A percentile compares a stretch with the other conserved stretches of the same genome.
These are phyloP conservation scores for Nemurella pictetii DNA, from an alignment of 2,888 invertebrate genomes.

Conservation along the genomic window DNA sequence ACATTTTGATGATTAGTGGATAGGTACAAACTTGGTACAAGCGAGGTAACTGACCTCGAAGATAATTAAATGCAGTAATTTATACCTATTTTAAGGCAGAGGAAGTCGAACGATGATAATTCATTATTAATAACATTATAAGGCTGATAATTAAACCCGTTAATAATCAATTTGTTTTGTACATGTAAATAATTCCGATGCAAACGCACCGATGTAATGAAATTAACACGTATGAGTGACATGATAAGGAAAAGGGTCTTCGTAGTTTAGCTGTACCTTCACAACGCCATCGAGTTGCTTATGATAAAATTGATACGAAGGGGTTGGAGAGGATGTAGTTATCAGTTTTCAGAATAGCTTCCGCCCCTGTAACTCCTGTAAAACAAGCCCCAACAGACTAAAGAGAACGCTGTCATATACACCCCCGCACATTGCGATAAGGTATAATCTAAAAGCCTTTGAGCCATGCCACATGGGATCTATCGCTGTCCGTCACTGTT, in stretches of 20 bases:
- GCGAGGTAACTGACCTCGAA: not conserved
- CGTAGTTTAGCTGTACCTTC: not conserved
- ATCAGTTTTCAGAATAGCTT: not conserved
- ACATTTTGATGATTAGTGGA: not conserved
- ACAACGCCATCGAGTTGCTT: not conserved
- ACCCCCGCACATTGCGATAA: not conserved
- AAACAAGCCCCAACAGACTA: not conserved
- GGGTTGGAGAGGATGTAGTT: not conserved
- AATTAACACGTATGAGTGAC: not conserved
- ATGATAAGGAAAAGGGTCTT: not conserved
- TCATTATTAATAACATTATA: not conserved
- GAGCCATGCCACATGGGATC: too few species aligned
- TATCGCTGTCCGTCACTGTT: not conserved
- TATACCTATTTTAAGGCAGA: not conserved
- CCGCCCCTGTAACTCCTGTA: not conserved
- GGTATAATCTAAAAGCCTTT: not conserved
- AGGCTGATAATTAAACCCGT: not conserved
- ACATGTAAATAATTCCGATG: not conserved
- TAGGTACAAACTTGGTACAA: not conserved
- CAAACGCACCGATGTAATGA: not conserved
- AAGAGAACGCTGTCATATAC: too few species aligned
- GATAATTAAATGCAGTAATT: not conserved
- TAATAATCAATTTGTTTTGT: not conserved
- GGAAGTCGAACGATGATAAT: not conserved
- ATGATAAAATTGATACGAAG: not conserved